These are phyloP conservation scores for Metallyticus violacea DNA, from an alignment of 2,888 invertebrate genomes.

Conservation along the genomic window DNA sequence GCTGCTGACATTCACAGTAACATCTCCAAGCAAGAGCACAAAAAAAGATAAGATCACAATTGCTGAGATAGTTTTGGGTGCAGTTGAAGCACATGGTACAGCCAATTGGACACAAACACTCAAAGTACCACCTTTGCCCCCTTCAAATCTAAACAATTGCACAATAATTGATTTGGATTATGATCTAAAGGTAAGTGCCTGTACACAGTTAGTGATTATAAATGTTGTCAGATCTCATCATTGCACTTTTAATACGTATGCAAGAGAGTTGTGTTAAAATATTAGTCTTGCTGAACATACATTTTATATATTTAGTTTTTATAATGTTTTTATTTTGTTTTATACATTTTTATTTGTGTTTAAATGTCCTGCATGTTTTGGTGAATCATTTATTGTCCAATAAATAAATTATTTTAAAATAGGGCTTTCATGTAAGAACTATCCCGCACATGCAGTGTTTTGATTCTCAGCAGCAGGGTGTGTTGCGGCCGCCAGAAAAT, in stretches of 20 bases:
- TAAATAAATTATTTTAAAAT: no score
- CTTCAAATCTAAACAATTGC: constrained; percentile 73
- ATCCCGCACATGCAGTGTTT: no score
- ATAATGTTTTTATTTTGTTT: constrained; percentile 20
- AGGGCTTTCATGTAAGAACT: no score
- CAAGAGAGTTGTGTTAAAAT: no score
- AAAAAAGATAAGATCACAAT: constrained; percentile 59
- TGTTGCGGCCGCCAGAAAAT: no score
- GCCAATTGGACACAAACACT: constrained; percentile 63
- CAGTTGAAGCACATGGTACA: constrained; percentile 58
- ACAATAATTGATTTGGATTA: constrained; percentile 73
- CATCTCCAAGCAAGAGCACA: constrained; percentile 58
- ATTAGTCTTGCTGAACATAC: no score
- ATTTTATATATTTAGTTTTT: constrained; percentile 21
- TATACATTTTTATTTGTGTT: not conserved
- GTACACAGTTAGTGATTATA: no score
- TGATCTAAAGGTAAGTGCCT: constrained; percentile 58
- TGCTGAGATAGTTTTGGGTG: constrained; percentile 63
- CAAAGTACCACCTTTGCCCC: constrained; percentile 71
- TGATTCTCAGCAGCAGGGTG: no score
- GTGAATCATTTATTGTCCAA: no score
- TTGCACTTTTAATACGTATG: no score
- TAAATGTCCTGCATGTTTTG: no score
- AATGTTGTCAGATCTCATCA: no score
- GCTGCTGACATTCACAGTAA: constrained; percentile 63